These are phyloP conservation scores for Acanthoscelides obtectus DNA, from an alignment of 2,888 invertebrate genomes.

Conservation along the genomic window DNA sequence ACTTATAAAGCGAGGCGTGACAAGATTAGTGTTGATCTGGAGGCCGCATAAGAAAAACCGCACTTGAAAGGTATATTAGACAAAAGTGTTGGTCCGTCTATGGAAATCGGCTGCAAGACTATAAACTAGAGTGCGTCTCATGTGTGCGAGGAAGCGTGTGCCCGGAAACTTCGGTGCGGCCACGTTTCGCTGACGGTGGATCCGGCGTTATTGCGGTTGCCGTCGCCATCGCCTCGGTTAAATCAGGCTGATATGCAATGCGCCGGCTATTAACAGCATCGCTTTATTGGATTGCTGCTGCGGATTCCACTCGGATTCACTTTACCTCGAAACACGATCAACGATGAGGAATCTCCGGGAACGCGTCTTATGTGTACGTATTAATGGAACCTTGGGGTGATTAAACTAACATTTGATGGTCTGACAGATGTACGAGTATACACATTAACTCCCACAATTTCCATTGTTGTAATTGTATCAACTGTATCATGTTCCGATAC, in stretches of 20 bases:
- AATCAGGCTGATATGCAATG: neutral
- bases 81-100: neutral
- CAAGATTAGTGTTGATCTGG: too few relatives aligned
- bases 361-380: too few relatives aligned
- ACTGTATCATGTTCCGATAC: too few relatives aligned
- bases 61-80: too few relatives aligned
- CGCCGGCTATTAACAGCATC: neutral
- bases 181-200: neutral
- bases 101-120: neutral
- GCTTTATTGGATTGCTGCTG: neutral
- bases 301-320: neutral
- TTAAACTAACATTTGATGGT: too few relatives aligned
- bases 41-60: too few relatives aligned
- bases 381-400: too few relatives aligned
- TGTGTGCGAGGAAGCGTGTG: neutral
- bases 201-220: neutral
- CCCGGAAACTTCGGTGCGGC: neutral
- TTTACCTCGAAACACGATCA: neutral
- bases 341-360: neutral
- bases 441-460: too few relatives aligned
- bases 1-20: too few relatives aligned
- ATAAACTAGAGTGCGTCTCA: neutral
- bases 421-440: too few relatives aligned
- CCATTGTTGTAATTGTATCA: too few relatives aligned
- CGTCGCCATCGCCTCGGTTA: neutral